Base-by-base conservation (phyloP, 2,797 vertebrate genomes). In the Brachymystax lenok region DNA sequence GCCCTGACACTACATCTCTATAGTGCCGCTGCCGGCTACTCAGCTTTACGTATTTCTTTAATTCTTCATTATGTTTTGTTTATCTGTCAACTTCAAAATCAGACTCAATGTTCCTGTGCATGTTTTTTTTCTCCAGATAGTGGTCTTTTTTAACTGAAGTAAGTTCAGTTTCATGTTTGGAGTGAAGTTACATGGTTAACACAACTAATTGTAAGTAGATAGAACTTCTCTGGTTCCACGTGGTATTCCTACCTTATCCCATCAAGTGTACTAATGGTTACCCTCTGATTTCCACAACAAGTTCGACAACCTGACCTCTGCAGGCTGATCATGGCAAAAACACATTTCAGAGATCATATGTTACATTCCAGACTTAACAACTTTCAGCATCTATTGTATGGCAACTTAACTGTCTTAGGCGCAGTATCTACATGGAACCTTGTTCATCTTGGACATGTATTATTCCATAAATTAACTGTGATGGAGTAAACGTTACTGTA, bases 241-340 rank as follows among this genome's bases (percentile, higher is more conserved):
- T 86, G 87, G 83, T 35, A 5, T 83, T 54, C 54, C 28, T 63
- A 51, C 73, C 19, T 73, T 69, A 66, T 14, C 71, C 74, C 74
- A 69, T 56, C 63, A 77, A 73, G 51, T 73, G 75, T 75, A 76
- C 69, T 74, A 76, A 80, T 64, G 80, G 66, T 86, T 83, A 79
- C 70, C 74, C 70, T 87, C 83, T 77, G 40, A 87, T 88, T 88
- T 89, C 84, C 77, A 81, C 80, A 80, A 77, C 75, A 86, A 84
- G 87, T 78, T 85, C 63, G 89, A 76, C 69, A 59, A 61, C 63
- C 63, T 84, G 84, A 87, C 87, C 85, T 83, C 71, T 74, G 75
- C 82, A 74, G 76, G 85, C 85, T 84, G 76, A 27, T 81, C 63
- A 74, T 73, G 54, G 63, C 40, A 28, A 69, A 83, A 86, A 78